Percentiles rank a stretch among this genome's conserved stretches.
Conservation (phyloP, 2,113 vertebrate genomes). For the Pithys albifrons region DNA sequence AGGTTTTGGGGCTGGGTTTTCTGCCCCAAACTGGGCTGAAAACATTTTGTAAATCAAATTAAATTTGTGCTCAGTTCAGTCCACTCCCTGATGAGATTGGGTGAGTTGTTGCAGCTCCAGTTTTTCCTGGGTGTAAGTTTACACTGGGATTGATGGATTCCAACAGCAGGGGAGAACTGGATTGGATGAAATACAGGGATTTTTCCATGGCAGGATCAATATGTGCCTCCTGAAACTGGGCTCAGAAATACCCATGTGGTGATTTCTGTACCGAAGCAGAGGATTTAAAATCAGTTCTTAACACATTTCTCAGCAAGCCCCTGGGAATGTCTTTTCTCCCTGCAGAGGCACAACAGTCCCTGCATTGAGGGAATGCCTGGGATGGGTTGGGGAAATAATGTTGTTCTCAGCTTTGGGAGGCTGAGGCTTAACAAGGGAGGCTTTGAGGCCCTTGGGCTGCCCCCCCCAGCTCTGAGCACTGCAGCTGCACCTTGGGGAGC, state of each 20-base stretch:
- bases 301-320: background rate
- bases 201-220: background rate
- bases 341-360: background rate
- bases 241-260: background rate
- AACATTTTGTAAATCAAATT: background rate
- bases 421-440: conserved; percentile 24
- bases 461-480: background rate
- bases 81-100: accelerated
- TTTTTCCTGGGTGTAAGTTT: background rate
- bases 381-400: conserved; percentile 4
- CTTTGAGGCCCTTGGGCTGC: conserved; percentile 25
- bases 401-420: background rate
- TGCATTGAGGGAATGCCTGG: background rate
- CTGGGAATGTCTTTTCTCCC: background rate
- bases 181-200: background rate
- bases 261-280: background rate
- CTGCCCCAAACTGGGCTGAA: background rate
- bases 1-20: background rate
- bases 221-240: background rate
- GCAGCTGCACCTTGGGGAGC: conserved; percentile 38
- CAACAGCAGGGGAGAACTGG: background rate
- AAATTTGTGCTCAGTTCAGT: background rate
- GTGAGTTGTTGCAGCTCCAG: background rate
- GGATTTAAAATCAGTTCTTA: background rate
- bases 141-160: background rate